Percentiles rank a stretch among this genome's conserved stretches.
Conservation (phyloP, 2,888 invertebrate species). For the Drosophila siamana region DNA sequence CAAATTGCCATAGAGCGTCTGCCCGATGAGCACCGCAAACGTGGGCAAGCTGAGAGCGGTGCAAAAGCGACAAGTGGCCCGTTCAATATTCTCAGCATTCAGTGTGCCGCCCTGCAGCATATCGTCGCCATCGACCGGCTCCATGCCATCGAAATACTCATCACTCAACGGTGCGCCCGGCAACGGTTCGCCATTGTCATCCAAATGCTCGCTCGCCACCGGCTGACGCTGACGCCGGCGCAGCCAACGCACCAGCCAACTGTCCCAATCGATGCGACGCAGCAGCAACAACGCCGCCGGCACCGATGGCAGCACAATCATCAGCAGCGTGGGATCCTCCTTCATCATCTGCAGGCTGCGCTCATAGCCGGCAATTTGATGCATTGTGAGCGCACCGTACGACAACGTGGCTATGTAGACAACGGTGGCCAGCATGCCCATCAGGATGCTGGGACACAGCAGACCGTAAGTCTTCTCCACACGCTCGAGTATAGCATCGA, state of each 20-base stretch:
- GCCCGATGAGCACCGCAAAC: conserved; percentile 50
- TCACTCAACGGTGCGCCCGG: conserved; percentile 65
- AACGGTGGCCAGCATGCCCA: conserved; percentile 51
- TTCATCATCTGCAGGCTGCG: conserved; percentile 41
- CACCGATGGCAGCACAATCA: conserved; percentile 59
- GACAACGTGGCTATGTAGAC: conserved; percentile 57
- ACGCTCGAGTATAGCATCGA: conserved; percentile 53
- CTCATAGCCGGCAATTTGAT: conserved; percentile 52
- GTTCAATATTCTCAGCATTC: conserved; percentile 32
- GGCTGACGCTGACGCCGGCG: conserved; percentile 34
- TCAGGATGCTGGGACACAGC: conserved; percentile 49
- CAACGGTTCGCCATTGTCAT: conserved; percentile 30
- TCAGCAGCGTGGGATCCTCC: conserved; percentile 54
- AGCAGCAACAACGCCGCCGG: conserved; percentile 49
- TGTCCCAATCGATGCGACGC: conserved; percentile 58
- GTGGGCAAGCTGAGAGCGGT: conserved; percentile 60
- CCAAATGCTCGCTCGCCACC: conserved; percentile 30
- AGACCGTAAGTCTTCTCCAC: conserved; percentile 44
- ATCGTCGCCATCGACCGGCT: conserved; percentile 26
- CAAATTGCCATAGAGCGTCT: conserved; percentile 34
- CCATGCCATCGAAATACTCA: conserved; percentile 54
- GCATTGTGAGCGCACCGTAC: conserved; percentile 56
- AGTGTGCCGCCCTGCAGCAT: conserved; percentile 22
- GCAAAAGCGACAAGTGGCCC: conserved; percentile 48
- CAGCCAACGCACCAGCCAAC: conserved; percentile 43